These are phyloP conservation scores for Griposia aprilina DNA, from an alignment of 2,888 invertebrate species.

Conservation along the genomic window DNA sequence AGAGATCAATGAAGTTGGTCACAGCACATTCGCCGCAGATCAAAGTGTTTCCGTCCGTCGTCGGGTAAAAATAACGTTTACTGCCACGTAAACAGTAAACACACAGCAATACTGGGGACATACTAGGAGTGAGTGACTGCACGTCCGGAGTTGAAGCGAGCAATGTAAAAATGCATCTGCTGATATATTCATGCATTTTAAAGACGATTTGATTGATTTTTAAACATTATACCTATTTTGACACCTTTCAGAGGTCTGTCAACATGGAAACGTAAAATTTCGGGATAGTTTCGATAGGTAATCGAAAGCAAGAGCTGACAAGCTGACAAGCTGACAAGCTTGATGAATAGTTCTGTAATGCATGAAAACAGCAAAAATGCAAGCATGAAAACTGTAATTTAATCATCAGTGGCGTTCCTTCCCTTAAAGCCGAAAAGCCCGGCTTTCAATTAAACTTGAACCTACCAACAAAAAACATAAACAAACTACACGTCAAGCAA, in stretches of 20 bases:
- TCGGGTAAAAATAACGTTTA: conserved; percentile 81
- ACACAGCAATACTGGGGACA: conserved; percentile 51
- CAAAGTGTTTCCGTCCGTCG: conserved; percentile 69
- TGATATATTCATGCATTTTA: background rate
- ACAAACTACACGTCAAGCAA: no score
- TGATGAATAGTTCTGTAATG: background rate
- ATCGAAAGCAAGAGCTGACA: background rate
- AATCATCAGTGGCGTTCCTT: no score
- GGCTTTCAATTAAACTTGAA: no score
- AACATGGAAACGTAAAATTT: background rate
- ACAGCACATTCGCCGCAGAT: conserved; percentile 61
- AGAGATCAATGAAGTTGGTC: conserved; percentile 72
- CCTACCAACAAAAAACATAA: no score
- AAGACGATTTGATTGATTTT: background rate
- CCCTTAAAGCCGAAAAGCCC: no score
- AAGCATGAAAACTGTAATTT: background rate
- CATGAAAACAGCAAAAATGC: no score
- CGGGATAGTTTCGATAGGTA: background rate
- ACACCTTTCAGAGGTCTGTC: background rate
- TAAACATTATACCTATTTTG: background rate
- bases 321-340: background rate
- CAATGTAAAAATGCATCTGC: background rate
- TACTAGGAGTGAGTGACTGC: conserved; percentile 29
- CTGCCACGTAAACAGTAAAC: conserved; percentile 76
- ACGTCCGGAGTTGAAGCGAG: background rate